phyloP scores from a whole-genome alignment of 2,797 vertebrate genomes.

The Aplochiton taeniatus region DNA sequence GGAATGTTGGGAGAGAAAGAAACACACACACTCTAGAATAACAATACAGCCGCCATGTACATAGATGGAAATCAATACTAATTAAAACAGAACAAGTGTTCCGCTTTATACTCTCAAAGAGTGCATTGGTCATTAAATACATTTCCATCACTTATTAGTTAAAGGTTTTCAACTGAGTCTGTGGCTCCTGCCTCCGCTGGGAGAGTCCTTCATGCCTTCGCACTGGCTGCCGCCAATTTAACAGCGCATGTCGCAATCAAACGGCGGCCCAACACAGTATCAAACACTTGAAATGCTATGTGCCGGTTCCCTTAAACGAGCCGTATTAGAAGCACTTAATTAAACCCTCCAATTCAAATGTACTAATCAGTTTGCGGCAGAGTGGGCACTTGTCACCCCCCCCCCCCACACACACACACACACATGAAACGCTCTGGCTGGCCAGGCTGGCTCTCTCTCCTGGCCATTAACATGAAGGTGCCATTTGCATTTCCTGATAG shows the following conservation, averaged over 20 bases:
- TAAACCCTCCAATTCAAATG: conserved; percentile 84
- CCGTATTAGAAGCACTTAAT: conserved; percentile 88
- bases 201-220: conserved; percentile 69
- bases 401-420: no score
- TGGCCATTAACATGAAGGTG: conserved; percentile 89
- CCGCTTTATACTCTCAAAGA: conserved; percentile 81
- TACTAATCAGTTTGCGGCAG: conserved; percentile 77
- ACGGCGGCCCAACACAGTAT: conserved; percentile 84
- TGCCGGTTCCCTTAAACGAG: conserved; percentile 84
- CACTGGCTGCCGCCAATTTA: conserved; percentile 64
- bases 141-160: conserved; percentile 84
- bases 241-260: conserved; percentile 77
- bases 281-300: conserved; percentile 85
- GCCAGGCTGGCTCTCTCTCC: conserved; percentile 69
- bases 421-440: conserved; percentile 80
- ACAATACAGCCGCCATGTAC: conserved; percentile 71
- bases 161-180: conserved; percentile 80
- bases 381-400: conserved; percentile 69
- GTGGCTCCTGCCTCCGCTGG: conserved; percentile 73
- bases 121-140: conserved; percentile 82
- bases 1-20: conserved; percentile 51
- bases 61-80: conserved; percentile 91
- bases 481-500: conserved; percentile 91
- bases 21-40: conserved; percentile 38
- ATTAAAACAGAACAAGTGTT: conserved; percentile 92